Evolutionary conservation across 2,888 invertebrate genomes (phyloP).

Genomic region (Scaeva pyrastri): DNA sequence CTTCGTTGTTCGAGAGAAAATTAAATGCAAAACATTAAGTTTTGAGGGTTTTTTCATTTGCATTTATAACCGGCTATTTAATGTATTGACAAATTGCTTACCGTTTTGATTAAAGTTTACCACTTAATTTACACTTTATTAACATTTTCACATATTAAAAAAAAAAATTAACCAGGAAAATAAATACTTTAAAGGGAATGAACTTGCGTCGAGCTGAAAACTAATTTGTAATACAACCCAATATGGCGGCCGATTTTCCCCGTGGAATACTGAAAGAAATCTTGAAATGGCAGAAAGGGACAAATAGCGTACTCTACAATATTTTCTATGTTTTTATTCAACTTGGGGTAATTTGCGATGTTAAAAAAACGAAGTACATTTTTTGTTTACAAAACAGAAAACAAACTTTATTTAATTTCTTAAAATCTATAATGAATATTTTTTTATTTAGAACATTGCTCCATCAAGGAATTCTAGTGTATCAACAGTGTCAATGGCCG

Average conservation of each 20-base stretch:
- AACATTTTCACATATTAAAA: constrained; percentile 61
- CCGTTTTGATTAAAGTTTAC: constrained; percentile 26
- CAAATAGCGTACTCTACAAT: constrained; percentile 52
- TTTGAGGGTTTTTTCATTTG: neutral
- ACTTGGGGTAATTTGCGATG: neutral
- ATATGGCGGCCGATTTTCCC: constrained; percentile 71
- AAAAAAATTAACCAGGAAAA: constrained; percentile 51
- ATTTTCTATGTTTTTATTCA: constrained; percentile 54
- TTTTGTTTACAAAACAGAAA: constrained; percentile 25
- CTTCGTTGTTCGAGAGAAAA: constrained; percentile 49
- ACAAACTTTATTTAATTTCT: neutral
- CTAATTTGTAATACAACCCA: constrained; percentile 63
- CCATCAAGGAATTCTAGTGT: constrained; percentile 94
- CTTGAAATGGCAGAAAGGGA: constrained; percentile 37
- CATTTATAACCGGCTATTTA: neutral
- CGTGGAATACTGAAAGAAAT: constrained; percentile 66
- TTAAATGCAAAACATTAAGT: constrained; percentile 54
- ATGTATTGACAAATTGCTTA: constrained; percentile 41
- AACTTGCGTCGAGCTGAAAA: constrained; percentile 54
- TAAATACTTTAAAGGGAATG: constrained; percentile 40
- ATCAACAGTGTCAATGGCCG: constrained; percentile 91
- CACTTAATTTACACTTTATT: constrained; percentile 60
- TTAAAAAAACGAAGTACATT: neutral
- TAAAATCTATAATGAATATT: no score
- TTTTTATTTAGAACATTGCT: constrained; percentile 84